These are phyloP conservation scores for Acleris literana DNA, from an alignment of 2,888 invertebrate species.

Conservation along the genomic window DNA sequence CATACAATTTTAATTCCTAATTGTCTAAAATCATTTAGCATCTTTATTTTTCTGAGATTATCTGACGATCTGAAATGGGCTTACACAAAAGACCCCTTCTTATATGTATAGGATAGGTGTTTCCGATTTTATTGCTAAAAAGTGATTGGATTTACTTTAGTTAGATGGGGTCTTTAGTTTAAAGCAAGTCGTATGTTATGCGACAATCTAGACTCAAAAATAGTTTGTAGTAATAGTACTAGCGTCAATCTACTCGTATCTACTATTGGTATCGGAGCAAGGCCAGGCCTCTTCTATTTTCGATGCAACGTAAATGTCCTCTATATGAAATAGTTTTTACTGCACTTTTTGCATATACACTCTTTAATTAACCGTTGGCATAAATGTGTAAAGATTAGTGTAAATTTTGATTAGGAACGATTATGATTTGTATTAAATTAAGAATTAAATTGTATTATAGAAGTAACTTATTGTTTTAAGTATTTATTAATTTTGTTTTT, in stretches of 20 bases:
- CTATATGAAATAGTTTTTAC: constrained; percentile 27
- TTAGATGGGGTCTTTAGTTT: too few relatives aligned
- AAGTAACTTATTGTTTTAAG: constrained; percentile 51
- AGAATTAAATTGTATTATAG: constrained; percentile 46
- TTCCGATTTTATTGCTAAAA: too few relatives aligned
- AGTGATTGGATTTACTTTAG: too few relatives aligned
- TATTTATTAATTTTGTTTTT: constrained; percentile 54
- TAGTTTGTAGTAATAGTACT: background rate
- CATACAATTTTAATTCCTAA: background rate
- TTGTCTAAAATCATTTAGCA: too few relatives aligned
- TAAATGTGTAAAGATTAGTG: constrained; percentile 36
- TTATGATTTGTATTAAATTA: constrained; percentile 6
- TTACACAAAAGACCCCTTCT: background rate
- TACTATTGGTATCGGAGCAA: background rate
- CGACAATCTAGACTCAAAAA: background rate
- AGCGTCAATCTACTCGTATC: constrained; percentile 1
- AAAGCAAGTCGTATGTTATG: too few relatives aligned
- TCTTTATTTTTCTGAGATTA: too few relatives aligned
- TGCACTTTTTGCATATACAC: constrained; percentile 36
- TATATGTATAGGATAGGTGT: too few relatives aligned
- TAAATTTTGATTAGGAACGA: constrained; percentile 31
- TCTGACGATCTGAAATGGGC: background rate
- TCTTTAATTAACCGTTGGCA: constrained; percentile 29
- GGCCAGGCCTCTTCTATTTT: constrained; percentile 12
- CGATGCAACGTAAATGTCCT: constrained; percentile 22